These are phyloP conservation scores for Gracilinanus agilis DNA, from an alignment of 2,113 vertebrate genomes.

Conservation along the genomic window DNA sequence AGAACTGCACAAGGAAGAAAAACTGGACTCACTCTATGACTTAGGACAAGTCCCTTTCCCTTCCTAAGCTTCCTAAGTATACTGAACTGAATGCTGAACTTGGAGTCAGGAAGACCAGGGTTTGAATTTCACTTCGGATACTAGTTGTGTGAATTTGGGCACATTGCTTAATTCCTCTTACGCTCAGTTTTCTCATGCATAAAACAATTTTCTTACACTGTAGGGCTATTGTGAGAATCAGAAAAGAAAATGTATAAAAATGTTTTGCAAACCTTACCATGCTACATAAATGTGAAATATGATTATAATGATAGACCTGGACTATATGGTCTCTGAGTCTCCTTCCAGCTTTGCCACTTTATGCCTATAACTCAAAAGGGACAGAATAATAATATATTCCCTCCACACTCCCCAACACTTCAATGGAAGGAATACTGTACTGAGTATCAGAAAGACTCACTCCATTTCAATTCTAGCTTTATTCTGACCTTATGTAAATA, in stretches of 20 bases:
- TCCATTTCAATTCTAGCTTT: background rate
- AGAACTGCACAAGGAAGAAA: background rate
- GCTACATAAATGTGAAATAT: background rate
- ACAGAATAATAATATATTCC: background rate
- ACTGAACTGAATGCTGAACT: background rate
- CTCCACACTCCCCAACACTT: background rate
- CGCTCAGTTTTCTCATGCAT: background rate
- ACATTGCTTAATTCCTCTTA: background rate
- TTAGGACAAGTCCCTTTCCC: background rate
- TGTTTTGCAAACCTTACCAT: background rate
- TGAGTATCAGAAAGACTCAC: background rate
- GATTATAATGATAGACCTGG: background rate
- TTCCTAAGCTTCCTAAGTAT: background rate
- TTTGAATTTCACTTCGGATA: background rate
- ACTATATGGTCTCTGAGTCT: background rate
- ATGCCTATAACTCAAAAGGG: background rate
- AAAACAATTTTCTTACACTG: background rate
- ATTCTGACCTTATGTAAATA: constrained; percentile 1
- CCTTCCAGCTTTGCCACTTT: background rate
- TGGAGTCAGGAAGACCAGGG: background rate
- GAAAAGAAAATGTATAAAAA: background rate
- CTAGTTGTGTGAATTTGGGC: background rate
- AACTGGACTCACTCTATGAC: background rate
- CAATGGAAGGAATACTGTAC: background rate
- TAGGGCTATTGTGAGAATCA: background rate